A percentile compares a stretch with the other conserved stretches of the same genome.
Conservation (phyloP, 2,113 vertebrate genomes). For the Columba livia region DNA sequence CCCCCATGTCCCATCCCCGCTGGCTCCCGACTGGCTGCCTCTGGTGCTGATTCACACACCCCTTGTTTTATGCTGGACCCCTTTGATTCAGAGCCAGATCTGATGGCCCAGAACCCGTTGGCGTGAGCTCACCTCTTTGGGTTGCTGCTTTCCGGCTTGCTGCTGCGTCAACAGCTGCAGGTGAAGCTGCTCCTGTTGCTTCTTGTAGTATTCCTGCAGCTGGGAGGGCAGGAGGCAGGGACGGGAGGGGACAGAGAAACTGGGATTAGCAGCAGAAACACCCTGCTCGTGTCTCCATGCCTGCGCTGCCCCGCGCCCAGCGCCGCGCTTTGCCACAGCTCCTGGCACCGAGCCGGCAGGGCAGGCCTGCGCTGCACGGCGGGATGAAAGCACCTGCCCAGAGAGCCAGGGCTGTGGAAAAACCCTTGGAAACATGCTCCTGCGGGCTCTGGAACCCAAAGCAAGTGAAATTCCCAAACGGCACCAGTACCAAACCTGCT, state of each 20-base stretch:
- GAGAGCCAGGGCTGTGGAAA: not conserved
- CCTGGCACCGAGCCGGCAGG: not conserved
- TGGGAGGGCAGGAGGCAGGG: slow-evolving; percentile 48
- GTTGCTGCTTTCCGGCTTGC: slow-evolving; percentile 88
- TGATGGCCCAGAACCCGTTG: not conserved
- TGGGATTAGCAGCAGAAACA: not conserved
- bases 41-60: not conserved
- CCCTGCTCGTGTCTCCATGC: accelerated
- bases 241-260: not conserved
- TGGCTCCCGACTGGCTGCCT: not conserved
- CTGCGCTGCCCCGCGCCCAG: not conserved
- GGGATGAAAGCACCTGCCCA: not conserved
- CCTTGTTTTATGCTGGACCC: not conserved
- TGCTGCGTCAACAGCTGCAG: slow-evolving; percentile 97
- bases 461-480: not conserved
- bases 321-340: not conserved
- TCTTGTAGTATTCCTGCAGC: slow-evolving; percentile 99
- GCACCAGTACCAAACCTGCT: not conserved
- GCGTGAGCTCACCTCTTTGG: slow-evolving; percentile 91
- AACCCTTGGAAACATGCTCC: not conserved
- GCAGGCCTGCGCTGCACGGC: not conserved
- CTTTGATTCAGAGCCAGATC: not conserved
- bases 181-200: slow-evolving; percentile 98
- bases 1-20: accelerated
- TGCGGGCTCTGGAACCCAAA: not conserved